These are phyloP conservation scores for Euspilapteryx auroguttella DNA, from an alignment of 2,888 invertebrate species.

Conservation along the genomic window DNA sequence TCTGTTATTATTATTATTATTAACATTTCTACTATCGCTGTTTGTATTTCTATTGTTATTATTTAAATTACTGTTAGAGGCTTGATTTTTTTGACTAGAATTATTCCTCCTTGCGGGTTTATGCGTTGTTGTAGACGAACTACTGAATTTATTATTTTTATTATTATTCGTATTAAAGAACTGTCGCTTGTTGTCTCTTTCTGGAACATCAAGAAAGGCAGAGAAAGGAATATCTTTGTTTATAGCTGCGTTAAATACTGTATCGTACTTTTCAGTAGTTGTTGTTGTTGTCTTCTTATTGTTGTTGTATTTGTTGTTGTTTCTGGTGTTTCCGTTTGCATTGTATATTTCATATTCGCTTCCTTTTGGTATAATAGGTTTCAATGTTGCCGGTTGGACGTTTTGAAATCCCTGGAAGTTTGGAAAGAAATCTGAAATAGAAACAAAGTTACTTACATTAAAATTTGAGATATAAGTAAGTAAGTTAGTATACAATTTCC, in stretches of 20 bases:
- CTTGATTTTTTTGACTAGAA: conserved; percentile 1
- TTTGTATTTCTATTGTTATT: background rate
- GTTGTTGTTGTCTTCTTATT: too few species aligned
- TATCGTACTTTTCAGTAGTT: too few species aligned
- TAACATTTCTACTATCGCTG: background rate
- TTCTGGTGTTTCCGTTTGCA: too few species aligned
- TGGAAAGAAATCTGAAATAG: conserved; percentile 25
- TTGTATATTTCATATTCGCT: conserved; percentile 5
- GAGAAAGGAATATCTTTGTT: too few species aligned
- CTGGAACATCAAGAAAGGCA: too few species aligned
- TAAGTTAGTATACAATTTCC: background rate
- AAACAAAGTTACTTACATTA: background rate
- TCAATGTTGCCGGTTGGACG: conserved; percentile 9
- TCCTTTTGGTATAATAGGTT: conserved; percentile 10
- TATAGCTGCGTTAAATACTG: too few species aligned
- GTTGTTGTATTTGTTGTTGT: too few species aligned
- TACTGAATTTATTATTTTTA: background rate
- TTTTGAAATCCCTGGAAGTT: conserved; percentile 18
- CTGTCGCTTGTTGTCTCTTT: conserved; percentile 2
- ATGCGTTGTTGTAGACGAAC: background rate
- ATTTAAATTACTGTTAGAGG: background rate
- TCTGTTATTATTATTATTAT: conserved; percentile 1
- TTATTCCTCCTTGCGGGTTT: conserved; percentile 1
- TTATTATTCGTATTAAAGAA: background rate
- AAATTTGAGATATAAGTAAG: background rate